Conservation (phyloP, 1,140 invertebrate species). For the Diachasma alloeum region DNA sequence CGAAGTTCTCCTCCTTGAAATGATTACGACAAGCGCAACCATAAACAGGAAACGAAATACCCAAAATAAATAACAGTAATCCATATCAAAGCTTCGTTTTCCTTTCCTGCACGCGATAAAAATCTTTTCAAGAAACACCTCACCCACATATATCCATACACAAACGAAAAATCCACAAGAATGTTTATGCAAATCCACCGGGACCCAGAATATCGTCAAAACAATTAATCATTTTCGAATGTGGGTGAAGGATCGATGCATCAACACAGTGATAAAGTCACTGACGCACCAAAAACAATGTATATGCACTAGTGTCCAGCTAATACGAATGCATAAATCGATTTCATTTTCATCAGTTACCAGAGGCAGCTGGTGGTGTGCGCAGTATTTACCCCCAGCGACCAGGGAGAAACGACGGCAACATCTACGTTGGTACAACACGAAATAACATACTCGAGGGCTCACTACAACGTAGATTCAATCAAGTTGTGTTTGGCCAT, state of each 20-base stretch:
- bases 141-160: too few species aligned
- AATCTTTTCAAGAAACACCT: too few species aligned
- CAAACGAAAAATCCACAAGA: too few species aligned
- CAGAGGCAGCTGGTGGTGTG: slow-evolving; percentile 84
- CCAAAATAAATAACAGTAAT: too few species aligned
- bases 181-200: too few species aligned
- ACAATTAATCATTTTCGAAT: not conserved
- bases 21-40: too few species aligned
- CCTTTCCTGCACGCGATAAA: too few species aligned
- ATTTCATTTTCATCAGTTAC: slow-evolving; percentile 68
- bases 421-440: slow-evolving; percentile 92
- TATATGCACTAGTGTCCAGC: too few species aligned
- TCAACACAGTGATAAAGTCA: not conserved
- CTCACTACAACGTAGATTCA: slow-evolving; percentile 88
- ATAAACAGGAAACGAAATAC: too few species aligned
- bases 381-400: slow-evolving; percentile 87
- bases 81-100: too few species aligned
- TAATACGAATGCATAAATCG: not conserved
- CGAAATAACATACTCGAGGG: slow-evolving; percentile 93
- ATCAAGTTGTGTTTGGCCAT: slow-evolving; percentile 92
- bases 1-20: too few species aligned
- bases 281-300: not conserved
- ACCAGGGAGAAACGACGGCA: slow-evolving; percentile 84
- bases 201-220: too few species aligned
- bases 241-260: not conserved